Evolutionary conservation across 2,113 vertebrate species (phyloP), one percentile per base, ranked within the genome.

Genomic region (Podocnemis expansa): DNA sequence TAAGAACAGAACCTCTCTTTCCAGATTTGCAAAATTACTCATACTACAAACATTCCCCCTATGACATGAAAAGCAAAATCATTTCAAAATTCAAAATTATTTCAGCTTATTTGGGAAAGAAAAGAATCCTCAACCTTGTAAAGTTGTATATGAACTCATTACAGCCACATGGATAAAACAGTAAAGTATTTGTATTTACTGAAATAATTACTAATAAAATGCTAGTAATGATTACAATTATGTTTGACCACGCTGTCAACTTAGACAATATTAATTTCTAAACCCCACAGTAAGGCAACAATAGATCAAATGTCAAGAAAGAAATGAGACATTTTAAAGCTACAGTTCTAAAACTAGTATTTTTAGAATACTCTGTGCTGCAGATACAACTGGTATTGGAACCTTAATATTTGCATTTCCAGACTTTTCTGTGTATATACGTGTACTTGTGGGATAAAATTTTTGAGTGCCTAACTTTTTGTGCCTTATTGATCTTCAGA

Each of bases 1-100:
- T 8, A 87, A 67, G 82, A 88, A 43, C 52, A 93, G 82, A 31
- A 81, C n/a, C 80, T 90, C 90, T 93, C 91, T 82, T 60, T 84
- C 91, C 91, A 91, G 87, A 78, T 94, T 94, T 80, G 91, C 94
- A 75, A 93, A 94, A 94, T 17, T 47, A 31, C 8, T 8, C 45
- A 78, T 14, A 45, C 29, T 47, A 47, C 17, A 17, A 25, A 49
- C 9, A 29, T 9, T 78, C 76, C 76, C 29, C 25, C 16, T 31
- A 16, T 6, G 14, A 49, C 76, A 78, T 16, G 9, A 78, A 27
- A 29, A 49, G 14, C 43, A 49, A 78, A 78, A 78, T 31, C 14
- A 78, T 47, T 51, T 51, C 51, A 51, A 51, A 51, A 51, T 51
- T 51, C 51, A 51, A 51, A 51, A 51, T 51, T 51, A 51, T 13